Conservation (phyloP, 1,140 invertebrate species). For the Plodia interpunctella region DNA sequence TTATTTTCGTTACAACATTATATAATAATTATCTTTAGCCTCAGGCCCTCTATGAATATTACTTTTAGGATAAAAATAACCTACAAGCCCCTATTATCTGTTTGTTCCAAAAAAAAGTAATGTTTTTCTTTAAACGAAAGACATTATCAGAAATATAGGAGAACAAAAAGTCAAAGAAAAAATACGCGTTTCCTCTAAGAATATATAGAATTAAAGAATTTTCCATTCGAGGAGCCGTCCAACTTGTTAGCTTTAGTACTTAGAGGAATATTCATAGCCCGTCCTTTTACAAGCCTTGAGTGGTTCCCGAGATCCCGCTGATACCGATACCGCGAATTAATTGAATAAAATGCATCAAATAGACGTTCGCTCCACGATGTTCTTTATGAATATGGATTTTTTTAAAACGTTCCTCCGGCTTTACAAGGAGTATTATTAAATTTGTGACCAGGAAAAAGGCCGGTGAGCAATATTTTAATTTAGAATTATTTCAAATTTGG, state of each 20-base stretch:
- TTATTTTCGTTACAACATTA: too few species aligned
- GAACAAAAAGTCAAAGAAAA: too few species aligned
- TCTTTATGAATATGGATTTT: slow-evolving; percentile 3
- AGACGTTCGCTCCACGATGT: neutral
- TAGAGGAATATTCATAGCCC: neutral
- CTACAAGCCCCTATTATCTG: too few species aligned
- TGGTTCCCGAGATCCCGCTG: neutral
- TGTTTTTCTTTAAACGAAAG: too few species aligned
- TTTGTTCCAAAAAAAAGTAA: too few species aligned
- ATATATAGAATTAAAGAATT: neutral
- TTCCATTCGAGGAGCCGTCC: neutral
- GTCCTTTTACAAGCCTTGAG: neutral
- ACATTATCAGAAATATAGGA: too few species aligned
- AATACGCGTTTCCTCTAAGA: neutral
- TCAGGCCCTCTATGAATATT: too few species aligned
- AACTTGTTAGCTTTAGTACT: slow-evolving; percentile 2
- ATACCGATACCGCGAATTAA: neutral
- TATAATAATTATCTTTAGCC: too few species aligned
- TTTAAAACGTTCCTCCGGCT: neutral
- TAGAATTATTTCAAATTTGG: too few species aligned
- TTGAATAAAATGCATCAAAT: slow-evolving; percentile 1
- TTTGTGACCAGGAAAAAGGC: neutral
- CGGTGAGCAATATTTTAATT: too few species aligned
- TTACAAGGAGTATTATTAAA: slow-evolving; percentile 1
- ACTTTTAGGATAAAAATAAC: too few species aligned